Evolutionary conservation across 2,888 invertebrate species (phyloP), one percentile per base, ranked within the genome.

Genomic region (Osmoderma eremita): DNA sequence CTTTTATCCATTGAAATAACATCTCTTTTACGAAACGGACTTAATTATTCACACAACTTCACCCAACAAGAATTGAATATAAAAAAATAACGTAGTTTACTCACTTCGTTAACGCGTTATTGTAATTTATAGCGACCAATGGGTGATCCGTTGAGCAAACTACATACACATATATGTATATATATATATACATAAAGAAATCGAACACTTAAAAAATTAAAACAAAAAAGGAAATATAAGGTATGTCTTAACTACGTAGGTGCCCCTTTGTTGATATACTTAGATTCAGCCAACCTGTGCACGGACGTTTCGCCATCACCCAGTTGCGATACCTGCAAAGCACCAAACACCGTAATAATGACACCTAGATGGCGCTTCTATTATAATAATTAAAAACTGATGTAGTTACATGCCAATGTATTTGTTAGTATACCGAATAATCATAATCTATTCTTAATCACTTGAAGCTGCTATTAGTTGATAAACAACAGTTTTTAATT

Each of bases 241-340:
- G 42, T 39, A 61, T 58, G 58, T 51, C 63, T 38, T 42, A 65
- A 72, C 74, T 76, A 75, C 70, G 75, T 74, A 54, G 80, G 75
- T 69, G 81, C 79, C 76, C 78, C 74, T 75, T 77, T 77, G 80
- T 80, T 81, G 81, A 78, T 80, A 82, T 82, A 82, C 80, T 82
- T 82, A 81, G 82, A 82, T 80, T 82, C 81, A 78, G 81, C 81
- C 82, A 81, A 81, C 81, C 79, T 81, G 80, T 80, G 80, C 75
- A 79, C 73, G 76, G 80, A 76, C 75, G 78, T 72, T 74, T 81
- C 81, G 77, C 80, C 80, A 76, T 80, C 82, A 81, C 81, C 81
- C 78, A 79, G 76, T 75, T 80, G 78, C 78, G 78, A 75, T 78
- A 81, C 81, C 82, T 82, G 81, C 75, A 81, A 82, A 81, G 80